Percentiles rank a stretch among this genome's conserved stretches.
phyloP scores from a whole-genome alignment of 2,797 vertebrate genomes.

The Scarus forsteni region DNA sequence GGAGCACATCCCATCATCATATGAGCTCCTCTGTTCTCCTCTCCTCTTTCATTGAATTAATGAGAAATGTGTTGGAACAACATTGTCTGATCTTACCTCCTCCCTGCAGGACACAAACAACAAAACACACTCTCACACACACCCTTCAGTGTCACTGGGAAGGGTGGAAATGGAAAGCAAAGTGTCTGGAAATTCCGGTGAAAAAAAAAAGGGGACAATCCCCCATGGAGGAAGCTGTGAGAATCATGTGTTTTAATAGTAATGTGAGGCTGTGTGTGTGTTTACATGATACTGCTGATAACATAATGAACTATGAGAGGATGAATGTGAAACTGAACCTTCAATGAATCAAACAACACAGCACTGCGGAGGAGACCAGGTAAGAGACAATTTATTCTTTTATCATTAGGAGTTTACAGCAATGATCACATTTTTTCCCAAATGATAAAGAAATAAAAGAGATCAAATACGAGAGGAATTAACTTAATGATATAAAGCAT shows the following conservation, averaged over 20 bases:
- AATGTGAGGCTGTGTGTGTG: constrained; percentile 21
- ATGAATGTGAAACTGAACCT: constrained; percentile 45
- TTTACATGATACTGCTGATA: constrained; percentile 30
- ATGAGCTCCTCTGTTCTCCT: not conserved
- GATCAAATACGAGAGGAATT: too few species aligned
- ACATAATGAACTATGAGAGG: constrained; percentile 37
- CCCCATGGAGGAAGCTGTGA: not conserved
- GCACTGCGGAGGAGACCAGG: constrained; percentile 39
- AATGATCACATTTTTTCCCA: too few species aligned
- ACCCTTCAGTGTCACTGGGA: not conserved
- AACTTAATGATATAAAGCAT: too few species aligned
- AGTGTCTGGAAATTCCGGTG: constrained; percentile 56
- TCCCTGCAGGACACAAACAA: constrained; percentile 26
- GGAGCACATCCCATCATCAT: not conserved
- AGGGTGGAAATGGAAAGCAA: constrained; percentile 33
- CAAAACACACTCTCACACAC: not conserved
- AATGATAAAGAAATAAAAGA: too few species aligned
- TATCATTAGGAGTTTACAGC: too few species aligned
- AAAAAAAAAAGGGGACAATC: constrained; percentile 26
- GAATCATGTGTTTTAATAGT: constrained; percentile 14
- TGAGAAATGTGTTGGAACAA: not conserved
- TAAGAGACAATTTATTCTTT: constrained; percentile 17
- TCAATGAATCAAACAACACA: not conserved
- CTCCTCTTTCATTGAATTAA: not conserved
- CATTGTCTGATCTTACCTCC: not conserved